Conservation (phyloP, 2,888 invertebrate genomes). For the Apamea anceps region DNA sequence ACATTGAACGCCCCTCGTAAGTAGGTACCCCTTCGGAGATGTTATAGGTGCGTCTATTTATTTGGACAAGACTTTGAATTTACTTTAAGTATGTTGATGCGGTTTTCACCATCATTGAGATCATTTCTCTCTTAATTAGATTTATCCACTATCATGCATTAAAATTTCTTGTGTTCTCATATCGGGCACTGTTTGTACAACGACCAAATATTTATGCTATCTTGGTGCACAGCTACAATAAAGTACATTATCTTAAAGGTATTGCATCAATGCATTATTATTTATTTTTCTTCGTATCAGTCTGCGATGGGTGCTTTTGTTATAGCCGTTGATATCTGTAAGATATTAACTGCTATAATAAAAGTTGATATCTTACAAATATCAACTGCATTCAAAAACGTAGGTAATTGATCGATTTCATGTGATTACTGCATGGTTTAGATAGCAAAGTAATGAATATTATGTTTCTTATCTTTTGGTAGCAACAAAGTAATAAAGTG, state of each 20-base stretch:
- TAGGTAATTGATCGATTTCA: conserved; percentile 16
- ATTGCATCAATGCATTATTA: conserved; percentile 37
- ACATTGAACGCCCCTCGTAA: too few relatives aligned
- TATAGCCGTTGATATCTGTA: not conserved
- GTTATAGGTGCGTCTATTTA: too few relatives aligned
- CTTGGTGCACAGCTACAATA: too few relatives aligned
- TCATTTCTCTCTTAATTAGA: too few relatives aligned
- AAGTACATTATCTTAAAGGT: too few relatives aligned
- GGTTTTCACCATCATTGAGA: too few relatives aligned
- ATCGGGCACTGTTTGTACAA: not conserved
- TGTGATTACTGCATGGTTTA: conserved; percentile 8
- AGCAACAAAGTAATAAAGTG: not conserved
- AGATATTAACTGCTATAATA: not conserved
- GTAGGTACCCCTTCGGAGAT: too few relatives aligned
- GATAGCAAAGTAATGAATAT: conserved; percentile 8
- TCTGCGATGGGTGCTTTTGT: not conserved
- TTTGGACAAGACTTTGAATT: too few relatives aligned
- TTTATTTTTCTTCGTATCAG: conserved; percentile 9
- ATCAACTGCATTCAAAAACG: conserved; percentile 23
- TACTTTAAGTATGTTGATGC: too few relatives aligned
- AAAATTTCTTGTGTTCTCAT: not conserved
- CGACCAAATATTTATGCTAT: not conserved
- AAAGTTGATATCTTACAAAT: too few relatives aligned
- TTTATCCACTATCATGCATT: too few relatives aligned
- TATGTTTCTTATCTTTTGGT: conserved; percentile 12